These are phyloP conservation scores for Rattus rattus DNA, from an alignment of 2,113 vertebrate species.

Conservation along the genomic window DNA sequence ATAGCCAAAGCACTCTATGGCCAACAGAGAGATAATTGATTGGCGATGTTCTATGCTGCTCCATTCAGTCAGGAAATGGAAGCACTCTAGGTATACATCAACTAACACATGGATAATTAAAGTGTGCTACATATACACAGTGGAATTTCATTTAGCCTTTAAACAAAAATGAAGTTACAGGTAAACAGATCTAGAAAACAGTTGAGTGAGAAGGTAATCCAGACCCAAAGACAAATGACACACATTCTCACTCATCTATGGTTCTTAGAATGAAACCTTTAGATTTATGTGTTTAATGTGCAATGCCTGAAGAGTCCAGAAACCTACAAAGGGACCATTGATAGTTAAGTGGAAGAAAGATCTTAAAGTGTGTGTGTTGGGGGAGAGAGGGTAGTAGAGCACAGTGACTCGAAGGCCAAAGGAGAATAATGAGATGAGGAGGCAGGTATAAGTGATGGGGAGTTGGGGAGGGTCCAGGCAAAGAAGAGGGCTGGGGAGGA, in stretches of 20 bases:
- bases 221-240: not conserved
- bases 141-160: not conserved
- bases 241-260: not conserved
- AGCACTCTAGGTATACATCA: not conserved
- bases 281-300: not conserved
- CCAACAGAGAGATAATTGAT: not conserved
- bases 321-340: not conserved
- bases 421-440: not conserved
- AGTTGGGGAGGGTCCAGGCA: not conserved
- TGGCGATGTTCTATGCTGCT: not conserved
- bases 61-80: not conserved
- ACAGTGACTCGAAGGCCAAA: not conserved
- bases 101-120: not conserved
- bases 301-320: not conserved
- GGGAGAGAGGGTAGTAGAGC: not conserved
- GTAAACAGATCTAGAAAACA: not conserved
- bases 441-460: not conserved
- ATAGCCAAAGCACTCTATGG: not conserved
- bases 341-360: not conserved
- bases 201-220: not conserved
- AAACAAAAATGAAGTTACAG: not conserved
- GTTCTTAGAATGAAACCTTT: not conserved
- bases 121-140: not conserved
- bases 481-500: not conserved
- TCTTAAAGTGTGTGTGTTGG: not conserved